Percentiles rank a stretch among this genome's conserved stretches.
phyloP scores from a whole-genome alignment of 2,888 invertebrate genomes.

The Scaptomyza parva region DNA sequence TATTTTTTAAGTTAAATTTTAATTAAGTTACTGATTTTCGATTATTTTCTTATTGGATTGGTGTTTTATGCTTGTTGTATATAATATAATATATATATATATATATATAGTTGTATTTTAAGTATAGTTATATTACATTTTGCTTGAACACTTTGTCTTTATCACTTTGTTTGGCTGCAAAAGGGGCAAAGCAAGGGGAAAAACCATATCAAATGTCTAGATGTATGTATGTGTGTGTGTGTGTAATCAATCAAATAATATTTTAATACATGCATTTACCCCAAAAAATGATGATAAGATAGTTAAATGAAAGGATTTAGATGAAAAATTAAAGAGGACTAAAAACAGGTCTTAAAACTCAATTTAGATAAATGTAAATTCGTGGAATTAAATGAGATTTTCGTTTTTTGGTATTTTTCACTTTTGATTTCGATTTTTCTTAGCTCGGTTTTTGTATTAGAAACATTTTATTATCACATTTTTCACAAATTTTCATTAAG shows the following conservation, averaged over 20 bases:
- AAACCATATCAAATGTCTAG: constrained; percentile 65
- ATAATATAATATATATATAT: constrained; percentile 14
- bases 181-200: constrained; percentile 19
- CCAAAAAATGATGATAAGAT: constrained; percentile 28
- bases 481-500: constrained; percentile 2
- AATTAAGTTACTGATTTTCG: constrained; percentile 24
- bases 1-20: too few species aligned
- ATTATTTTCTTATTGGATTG: constrained; percentile 25
- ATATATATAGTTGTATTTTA: constrained; percentile 18
- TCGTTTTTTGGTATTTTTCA: not conserved
- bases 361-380: constrained; percentile 40
- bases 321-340: not conserved
- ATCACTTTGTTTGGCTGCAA: constrained; percentile 75
- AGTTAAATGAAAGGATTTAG: constrained; percentile 6
- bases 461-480: constrained; percentile 6
- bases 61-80: constrained; percentile 36
- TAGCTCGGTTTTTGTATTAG: too few species aligned
- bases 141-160: constrained; percentile 78
- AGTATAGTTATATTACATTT: constrained; percentile 73
- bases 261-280: constrained; percentile 64
- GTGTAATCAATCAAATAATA: constrained; percentile 25
- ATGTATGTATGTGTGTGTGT: not conserved
- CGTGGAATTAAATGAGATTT: constrained; percentile 14
- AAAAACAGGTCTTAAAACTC: constrained; percentile 25
- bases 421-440: not conserved